Conservation (phyloP, 2,888 invertebrate genomes). For the Platerodrilus igneus region DNA sequence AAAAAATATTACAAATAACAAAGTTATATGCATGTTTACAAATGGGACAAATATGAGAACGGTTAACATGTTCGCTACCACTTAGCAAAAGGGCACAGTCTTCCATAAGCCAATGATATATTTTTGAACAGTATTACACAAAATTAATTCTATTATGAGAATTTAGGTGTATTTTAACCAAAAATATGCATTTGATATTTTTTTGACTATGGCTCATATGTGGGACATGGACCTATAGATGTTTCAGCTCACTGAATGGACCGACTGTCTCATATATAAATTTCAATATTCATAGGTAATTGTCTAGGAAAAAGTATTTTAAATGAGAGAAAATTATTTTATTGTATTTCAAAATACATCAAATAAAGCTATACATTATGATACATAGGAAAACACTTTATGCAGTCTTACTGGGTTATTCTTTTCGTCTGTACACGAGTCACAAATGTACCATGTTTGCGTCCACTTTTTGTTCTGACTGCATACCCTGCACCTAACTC, state of each 20-base stretch:
- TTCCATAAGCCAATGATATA: no score
- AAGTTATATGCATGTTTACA: no score
- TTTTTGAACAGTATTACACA: constrained; percentile 2
- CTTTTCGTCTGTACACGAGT: no score
- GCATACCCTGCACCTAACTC: no score
- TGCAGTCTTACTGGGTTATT: not conserved
- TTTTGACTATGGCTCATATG: not conserved
- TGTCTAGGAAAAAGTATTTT: not conserved
- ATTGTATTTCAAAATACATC: not conserved
- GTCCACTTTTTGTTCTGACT: constrained; percentile 13
- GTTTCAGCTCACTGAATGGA: no score
- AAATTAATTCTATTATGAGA: not conserved
- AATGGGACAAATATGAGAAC: no score
- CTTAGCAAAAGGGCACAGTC: no score
- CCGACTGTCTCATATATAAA: not conserved
- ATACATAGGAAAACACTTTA: constrained; percentile 1
- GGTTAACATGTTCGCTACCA: no score
- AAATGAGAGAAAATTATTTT: not conserved
- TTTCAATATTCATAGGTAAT: not conserved
- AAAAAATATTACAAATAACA: no score
- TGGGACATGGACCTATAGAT: not conserved
- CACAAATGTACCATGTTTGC: constrained; percentile 13
- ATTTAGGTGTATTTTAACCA: constrained; percentile 1
- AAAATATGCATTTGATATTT: constrained; percentile 1
- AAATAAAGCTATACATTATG: not conserved